A percentile compares a stretch with the other conserved stretches of the same genome.
Conservation (phyloP, 2,888 invertebrate genomes). For the Lepas anatifera region DNA sequence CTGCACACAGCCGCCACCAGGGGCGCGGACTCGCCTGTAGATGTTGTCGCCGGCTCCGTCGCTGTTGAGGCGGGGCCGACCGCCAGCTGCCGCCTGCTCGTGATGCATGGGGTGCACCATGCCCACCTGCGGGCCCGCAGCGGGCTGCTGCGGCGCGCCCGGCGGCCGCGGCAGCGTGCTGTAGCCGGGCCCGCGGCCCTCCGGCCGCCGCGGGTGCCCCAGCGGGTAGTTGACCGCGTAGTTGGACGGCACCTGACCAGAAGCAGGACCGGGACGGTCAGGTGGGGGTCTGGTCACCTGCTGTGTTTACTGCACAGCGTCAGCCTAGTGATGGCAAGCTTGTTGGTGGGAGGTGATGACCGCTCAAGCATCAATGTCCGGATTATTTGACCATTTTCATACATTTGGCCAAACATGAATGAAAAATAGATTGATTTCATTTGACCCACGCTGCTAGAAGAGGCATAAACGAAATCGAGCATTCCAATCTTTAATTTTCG, state of each 20-base stretch:
- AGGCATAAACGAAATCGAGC: too few species aligned
- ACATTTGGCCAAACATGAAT: too few species aligned
- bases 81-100: slow-evolving; percentile 18
- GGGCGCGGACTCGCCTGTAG: not conserved
- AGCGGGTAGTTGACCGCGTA: slow-evolving; percentile 90
- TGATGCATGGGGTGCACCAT: slow-evolving; percentile 68
- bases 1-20: slow-evolving; percentile 28
- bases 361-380: too few species aligned
- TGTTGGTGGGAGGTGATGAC: too few species aligned
- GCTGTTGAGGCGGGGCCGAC: slow-evolving; percentile 43
- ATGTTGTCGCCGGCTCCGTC: not conserved
- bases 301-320: too few species aligned
- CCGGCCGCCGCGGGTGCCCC: slow-evolving; percentile 52
- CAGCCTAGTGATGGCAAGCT: too few species aligned
- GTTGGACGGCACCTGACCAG: slow-evolving; percentile 65
- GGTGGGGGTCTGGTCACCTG: not conserved
- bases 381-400: too few species aligned
- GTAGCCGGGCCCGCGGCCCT: slow-evolving; percentile 52
- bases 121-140: slow-evolving; percentile 47
- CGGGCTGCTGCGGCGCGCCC: slow-evolving; percentile 29
- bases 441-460: too few species aligned
- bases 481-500: too few species aligned
- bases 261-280: slow-evolving; percentile 25
- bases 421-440: too few species aligned
- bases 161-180: slow-evolving; percentile 65